These are phyloP conservation scores for Trichopoda pennipes DNA, from an alignment of 2,888 invertebrate genomes.

Conservation along the genomic window DNA sequence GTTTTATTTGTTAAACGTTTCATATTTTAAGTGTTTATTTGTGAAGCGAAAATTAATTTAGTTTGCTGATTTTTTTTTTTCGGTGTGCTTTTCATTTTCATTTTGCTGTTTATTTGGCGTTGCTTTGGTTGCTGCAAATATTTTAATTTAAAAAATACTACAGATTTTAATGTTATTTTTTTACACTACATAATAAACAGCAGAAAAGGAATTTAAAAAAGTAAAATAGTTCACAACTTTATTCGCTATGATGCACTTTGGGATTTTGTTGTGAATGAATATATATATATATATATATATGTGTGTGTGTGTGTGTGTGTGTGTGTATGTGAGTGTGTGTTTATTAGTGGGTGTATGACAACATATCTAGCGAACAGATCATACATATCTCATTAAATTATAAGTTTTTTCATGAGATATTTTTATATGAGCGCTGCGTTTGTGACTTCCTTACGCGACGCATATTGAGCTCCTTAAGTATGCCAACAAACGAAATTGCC, in stretches of 20 bases:
- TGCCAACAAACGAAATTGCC: too few species aligned
- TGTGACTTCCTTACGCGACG: not conserved
- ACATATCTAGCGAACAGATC: too few species aligned
- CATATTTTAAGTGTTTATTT: not conserved
- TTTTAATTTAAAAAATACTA: conserved; percentile 17
- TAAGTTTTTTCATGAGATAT: too few species aligned
- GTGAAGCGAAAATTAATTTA: conserved; percentile 16
- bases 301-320: not conserved
- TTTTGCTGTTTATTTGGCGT: conserved; percentile 6
- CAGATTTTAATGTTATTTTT: conserved; percentile 41
- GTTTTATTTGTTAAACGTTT: conserved; percentile 3
- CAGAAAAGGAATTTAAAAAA: conserved; percentile 13
- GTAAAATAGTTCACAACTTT: conserved; percentile 31
- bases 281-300: not conserved
- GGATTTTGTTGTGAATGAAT: not conserved
- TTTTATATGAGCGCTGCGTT: too few species aligned
- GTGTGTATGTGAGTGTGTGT: too few species aligned
- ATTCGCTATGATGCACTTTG: not conserved
- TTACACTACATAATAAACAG: conserved; percentile 49
- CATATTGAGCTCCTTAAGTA: too few species aligned
- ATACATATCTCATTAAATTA: too few species aligned
- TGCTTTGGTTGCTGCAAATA: conserved; percentile 18
- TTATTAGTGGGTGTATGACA: too few species aligned
- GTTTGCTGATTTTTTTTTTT: not conserved
- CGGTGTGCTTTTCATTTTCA: not conserved